phyloP scores from a whole-genome alignment of 2,888 invertebrate species.

The Polyommatus icarus region DNA sequence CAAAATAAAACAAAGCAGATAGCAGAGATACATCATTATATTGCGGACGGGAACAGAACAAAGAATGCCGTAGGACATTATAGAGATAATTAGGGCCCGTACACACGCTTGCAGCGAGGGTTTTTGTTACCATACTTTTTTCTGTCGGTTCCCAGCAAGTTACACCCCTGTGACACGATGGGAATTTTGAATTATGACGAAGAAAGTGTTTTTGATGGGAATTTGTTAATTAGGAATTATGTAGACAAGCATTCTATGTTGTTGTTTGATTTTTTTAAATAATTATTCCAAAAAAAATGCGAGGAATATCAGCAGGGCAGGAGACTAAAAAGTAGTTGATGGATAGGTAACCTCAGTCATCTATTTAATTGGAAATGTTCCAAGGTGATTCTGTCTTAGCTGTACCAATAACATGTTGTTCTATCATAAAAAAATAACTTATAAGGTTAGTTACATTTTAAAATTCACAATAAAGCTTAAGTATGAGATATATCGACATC shows the following conservation, averaged over 20 bases:
- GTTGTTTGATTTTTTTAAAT: no score
- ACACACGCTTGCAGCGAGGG: neutral
- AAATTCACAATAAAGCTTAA: neutral
- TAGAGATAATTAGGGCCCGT: constrained; percentile 17
- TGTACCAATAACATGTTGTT: no score
- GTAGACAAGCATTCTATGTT: no score
- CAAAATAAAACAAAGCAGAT: constrained; percentile 30
- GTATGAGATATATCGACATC: neutral
- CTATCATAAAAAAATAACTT: neutral
- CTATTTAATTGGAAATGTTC: no score
- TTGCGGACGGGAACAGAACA: constrained; percentile 12
- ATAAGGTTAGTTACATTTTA: neutral
- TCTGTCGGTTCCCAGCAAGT: neutral
- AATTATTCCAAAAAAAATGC: no score
- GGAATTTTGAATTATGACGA: neutral
- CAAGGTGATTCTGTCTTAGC: no score
- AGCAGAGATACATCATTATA: constrained; percentile 15
- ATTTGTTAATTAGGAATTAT: neutral
- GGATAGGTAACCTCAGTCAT: no score
- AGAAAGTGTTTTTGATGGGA: neutral
- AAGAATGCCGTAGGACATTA: constrained; percentile 26
- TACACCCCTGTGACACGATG: neutral
- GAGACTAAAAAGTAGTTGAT: no score
- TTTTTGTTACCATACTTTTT: neutral
- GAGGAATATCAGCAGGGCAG: no score